Evolutionary conservation across 2,113 vertebrate species (phyloP).

Genomic region (Pterocles gutturalis): DNA sequence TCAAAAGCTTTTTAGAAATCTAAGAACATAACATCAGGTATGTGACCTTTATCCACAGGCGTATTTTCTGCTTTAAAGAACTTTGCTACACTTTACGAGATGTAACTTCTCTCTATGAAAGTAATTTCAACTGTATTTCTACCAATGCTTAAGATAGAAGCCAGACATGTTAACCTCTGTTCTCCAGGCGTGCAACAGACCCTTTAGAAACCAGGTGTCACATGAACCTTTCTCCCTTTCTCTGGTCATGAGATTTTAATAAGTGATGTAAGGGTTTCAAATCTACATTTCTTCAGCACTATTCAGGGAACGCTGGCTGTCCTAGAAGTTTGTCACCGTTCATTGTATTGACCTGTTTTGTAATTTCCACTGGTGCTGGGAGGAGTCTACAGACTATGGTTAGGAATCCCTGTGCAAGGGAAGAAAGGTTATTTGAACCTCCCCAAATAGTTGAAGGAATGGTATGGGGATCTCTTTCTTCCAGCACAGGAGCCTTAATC

Average conservation of each 20-base stretch:
- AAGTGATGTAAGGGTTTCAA: background rate
- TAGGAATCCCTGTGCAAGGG: background rate
- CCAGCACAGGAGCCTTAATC: background rate
- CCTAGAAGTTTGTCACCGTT: background rate
- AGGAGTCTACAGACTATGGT: background rate
- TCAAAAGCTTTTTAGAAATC: constrained; percentile 66
- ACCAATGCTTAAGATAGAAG: background rate
- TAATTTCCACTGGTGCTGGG: background rate
- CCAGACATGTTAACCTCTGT: background rate
- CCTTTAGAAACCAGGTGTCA: background rate
- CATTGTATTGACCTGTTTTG: background rate
- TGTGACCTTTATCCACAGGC: constrained; percentile 40
- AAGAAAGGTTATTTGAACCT: constrained; percentile 10
- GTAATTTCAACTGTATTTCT: background rate
- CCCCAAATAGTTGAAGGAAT: background rate
- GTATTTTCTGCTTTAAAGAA: constrained; percentile 53
- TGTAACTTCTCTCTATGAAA: constrained; percentile 4
- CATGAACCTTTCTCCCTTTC: background rate
- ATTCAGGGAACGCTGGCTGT: accelerated
- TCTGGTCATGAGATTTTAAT: background rate
- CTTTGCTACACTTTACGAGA: background rate
- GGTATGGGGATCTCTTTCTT: background rate
- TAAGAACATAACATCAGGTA: constrained; percentile 47
- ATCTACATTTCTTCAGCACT: background rate
- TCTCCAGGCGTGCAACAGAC: background rate